phyloP scores from a whole-genome alignment of 2,113 vertebrate genomes.

The Puma concolor region DNA sequence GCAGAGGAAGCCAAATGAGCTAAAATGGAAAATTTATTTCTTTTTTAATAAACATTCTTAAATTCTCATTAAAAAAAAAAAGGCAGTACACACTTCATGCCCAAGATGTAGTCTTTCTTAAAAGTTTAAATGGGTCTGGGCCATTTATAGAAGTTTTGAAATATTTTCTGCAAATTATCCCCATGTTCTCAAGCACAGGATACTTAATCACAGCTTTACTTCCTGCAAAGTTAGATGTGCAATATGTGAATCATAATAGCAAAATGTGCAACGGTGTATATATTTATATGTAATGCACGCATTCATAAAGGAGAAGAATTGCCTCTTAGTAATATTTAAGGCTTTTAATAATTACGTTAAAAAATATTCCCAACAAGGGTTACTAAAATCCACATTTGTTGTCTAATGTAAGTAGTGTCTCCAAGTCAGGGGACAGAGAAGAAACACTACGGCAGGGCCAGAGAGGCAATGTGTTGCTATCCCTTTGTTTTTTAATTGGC shows the following conservation, averaged over 20 bases:
- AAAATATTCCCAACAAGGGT: background rate
- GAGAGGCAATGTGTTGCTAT: background rate
- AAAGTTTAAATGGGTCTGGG: conserved; percentile 62
- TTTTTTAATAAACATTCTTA: conserved; percentile 81
- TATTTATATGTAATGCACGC: background rate
- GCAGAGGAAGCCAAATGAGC: conserved; percentile 79
- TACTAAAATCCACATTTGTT: background rate
- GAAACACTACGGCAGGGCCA: background rate
- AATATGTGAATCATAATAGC: conserved; percentile 12
- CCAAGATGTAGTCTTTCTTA: conserved; percentile 63
- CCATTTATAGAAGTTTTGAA: conserved; percentile 63
- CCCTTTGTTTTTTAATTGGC: background rate
- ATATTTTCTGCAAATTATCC: conserved; percentile 61
- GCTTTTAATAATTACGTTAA: background rate
- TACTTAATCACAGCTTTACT: conserved; percentile 43
- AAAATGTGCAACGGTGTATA: background rate
- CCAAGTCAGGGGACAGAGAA: background rate
- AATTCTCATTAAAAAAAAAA: conserved; percentile 78
- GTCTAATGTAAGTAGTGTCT: background rate
- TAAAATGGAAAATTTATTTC: conserved; percentile 82
- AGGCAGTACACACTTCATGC: conserved; percentile 65
- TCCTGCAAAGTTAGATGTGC: conserved; percentile 32
- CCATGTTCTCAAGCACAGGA: conserved; percentile 40
- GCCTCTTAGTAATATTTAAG: conserved; percentile 24
- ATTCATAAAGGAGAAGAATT: conserved; percentile 32